Base-by-base conservation (phyloP, 2,797 vertebrate species). In the Ptychadena robeensis region DNA sequence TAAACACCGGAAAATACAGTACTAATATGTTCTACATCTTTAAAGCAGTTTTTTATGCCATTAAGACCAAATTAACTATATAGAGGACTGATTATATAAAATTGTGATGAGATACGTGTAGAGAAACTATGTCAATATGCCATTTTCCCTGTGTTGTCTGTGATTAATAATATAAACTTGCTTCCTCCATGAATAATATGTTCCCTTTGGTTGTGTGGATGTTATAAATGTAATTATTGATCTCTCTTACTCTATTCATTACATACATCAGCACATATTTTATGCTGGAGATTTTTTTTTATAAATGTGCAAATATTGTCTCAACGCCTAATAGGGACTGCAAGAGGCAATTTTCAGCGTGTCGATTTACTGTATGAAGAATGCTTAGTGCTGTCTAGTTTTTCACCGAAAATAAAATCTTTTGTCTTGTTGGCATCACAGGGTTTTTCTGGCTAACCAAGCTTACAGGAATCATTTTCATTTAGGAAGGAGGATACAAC, bases 391-490 rank as follows among this genome's bases (percentile, higher is more conserved):
- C 18, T 75, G 64, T 18, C 57, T 57, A 32, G 61, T 75, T 61
- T 70, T 81, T 70, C 59, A 69, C 37, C 72, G 38, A 61, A 66
- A 71, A 85, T 65, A 66, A 80, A 76, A 74, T 68, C 72, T 65
- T 81, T 81, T 85, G 72, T 81, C 83, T 70, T 80, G 66, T 70
- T 44, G 59, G 63, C 30, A 80, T 63, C 64, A 30, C 38, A 71
- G 72, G 70, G 22, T 78, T 72, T 77, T 80, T 25, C 77, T 75
- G 71, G 71, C 77, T 69, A 84, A 75, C 83, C 78, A 76, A 70
- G 83, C 83, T 81, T 85, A 85, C 78, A 80, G 78, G 38, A 85
- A 80, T 79, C 67, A 80, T 74, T 74, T 80, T 84, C 71, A 80
- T 84, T 85, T 80, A 64, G 63, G 32, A 70, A 76, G 44, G 53